A percentile compares a stretch with the other conserved stretches of the same genome.
Conservation (phyloP, 1,140 invertebrate species). For the Zaprionus kolodkinae region DNA sequence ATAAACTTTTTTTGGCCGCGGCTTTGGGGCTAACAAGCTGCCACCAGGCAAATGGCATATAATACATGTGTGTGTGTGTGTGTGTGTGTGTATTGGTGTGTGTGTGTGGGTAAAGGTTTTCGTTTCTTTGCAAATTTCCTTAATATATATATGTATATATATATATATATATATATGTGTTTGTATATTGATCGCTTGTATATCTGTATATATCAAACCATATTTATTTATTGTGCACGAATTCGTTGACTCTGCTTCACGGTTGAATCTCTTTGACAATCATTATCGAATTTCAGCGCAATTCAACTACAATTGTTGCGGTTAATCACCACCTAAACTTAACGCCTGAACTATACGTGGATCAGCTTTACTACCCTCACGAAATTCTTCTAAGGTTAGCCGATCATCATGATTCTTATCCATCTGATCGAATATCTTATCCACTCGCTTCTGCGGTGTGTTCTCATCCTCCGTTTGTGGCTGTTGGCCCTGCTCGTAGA, state of each 20-base stretch:
- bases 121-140: conserved; percentile 22
- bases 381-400: conserved; percentile 80
- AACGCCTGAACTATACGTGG: conserved; percentile 99
- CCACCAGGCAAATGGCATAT: conserved; percentile 45
- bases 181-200: conserved; percentile 14
- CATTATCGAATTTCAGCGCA: conserved; percentile 33
- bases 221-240: conserved; percentile 84
- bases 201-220: conserved; percentile 33
- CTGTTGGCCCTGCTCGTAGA: conserved; percentile 90
- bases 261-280: conserved; percentile 35
- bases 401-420: conserved; percentile 98
- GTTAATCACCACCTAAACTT: conserved; percentile 90
- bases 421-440: conserved; percentile 99
- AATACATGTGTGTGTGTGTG: conserved; percentile 26
- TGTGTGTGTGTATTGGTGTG: conserved; percentile 9
- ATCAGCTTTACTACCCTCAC: conserved; percentile 96
- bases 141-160: conserved; percentile 35
- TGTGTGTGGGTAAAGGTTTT: conserved; percentile 10
- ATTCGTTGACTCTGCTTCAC: conserved; percentile 61
- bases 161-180: conserved; percentile 8
- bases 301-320: conserved; percentile 37
- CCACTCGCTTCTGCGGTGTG: conserved; percentile 97
- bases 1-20: conserved; percentile 35
- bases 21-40: conserved; percentile 44
- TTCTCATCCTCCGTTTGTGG: conserved; percentile 96